Base-by-base conservation (phyloP, 2,113 vertebrate genomes). In the Pandion haliaetus region DNA sequence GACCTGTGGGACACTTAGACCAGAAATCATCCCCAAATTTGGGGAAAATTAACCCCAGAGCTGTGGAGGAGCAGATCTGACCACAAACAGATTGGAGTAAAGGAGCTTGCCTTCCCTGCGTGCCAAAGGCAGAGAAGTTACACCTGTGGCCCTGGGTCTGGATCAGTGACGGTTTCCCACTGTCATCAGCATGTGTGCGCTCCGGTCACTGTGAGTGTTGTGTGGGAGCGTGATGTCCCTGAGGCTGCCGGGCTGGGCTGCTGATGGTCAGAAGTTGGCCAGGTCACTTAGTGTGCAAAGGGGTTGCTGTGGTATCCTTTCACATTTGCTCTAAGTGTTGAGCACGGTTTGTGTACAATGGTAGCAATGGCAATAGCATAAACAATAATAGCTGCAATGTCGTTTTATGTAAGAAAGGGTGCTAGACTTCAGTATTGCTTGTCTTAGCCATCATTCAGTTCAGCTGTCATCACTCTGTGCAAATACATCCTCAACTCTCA, bases 121-220 rank as follows among this genome's bases (percentile, higher is more conserved):
- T 58, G 10, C 21, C 1, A 3, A 61, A 88, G 38, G 17, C 20
- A 36, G 80, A 80, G 44, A n/a, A 49, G 10, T 72, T 54, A 24
- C 1, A 38, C 25, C 38, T 54, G 23, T 29, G 44, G 29, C 16
- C 23, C 28, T 12, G 34, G 17, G 16, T 57, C 10, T 0, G 0
- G 17, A 24, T 45, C 36, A 36, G 55, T 21, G 57, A 18, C 2
- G 5, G 7, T 18, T 36, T 83, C 20, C 36, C 18, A 19, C 1
- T 8, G 3, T 1, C 10, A 15, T 2, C 34, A 36, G 6, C 4
- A 2, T 21, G 5, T 45, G 55, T 7, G 14, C 15, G 2, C 34
- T 36, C 57, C 4, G 50, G 18, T 71, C 32, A 10, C 57, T 1
- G 2, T 10, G 28, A 34, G 49, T 14, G 52, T 12, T 9, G 14